phyloP scores from a whole-genome alignment of 2,797 vertebrate genomes.

The Babyrousa celebensis region DNA sequence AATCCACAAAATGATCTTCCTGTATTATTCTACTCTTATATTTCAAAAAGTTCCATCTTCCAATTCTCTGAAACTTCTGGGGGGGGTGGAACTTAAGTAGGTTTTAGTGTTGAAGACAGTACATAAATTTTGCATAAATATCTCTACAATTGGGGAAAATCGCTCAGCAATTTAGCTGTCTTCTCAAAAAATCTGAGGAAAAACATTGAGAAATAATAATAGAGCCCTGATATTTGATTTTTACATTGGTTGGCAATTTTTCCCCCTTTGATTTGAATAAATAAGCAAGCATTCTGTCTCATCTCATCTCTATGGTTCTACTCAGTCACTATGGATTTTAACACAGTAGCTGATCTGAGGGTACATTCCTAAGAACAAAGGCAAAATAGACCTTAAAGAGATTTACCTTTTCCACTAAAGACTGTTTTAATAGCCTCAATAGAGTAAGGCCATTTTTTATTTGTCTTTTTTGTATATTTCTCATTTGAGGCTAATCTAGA shows the following conservation, averaged over 20 bases:
- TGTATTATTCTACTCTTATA: neutral
- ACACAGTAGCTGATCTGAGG: conserved; percentile 23
- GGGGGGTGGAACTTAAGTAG: neutral
- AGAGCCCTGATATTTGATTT: neutral
- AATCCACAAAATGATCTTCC: neutral
- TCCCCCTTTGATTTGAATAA: conserved; percentile 14
- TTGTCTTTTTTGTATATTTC: neutral
- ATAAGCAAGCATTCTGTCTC: neutral
- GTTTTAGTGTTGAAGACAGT: conserved; percentile 47
- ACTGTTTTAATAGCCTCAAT: neutral
- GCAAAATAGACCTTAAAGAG: neutral
- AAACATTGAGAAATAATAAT: conserved; percentile 27
- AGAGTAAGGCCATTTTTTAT: neutral
- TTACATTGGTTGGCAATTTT: neutral
- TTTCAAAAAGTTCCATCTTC: neutral
- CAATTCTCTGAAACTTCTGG: neutral
- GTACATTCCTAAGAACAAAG: neutral
- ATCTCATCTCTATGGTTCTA: neutral
- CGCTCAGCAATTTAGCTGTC: conserved; percentile 33
- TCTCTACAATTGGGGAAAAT: neutral
- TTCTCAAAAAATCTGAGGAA: neutral
- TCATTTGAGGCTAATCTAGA: neutral
- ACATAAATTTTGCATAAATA: neutral
- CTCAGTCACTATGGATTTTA: conserved; percentile 21
- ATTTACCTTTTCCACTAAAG: conserved; percentile 39